Evolutionary conservation across 2,113 vertebrate genomes (phyloP).

Genomic region (Hemichromis elongatus): DNA sequence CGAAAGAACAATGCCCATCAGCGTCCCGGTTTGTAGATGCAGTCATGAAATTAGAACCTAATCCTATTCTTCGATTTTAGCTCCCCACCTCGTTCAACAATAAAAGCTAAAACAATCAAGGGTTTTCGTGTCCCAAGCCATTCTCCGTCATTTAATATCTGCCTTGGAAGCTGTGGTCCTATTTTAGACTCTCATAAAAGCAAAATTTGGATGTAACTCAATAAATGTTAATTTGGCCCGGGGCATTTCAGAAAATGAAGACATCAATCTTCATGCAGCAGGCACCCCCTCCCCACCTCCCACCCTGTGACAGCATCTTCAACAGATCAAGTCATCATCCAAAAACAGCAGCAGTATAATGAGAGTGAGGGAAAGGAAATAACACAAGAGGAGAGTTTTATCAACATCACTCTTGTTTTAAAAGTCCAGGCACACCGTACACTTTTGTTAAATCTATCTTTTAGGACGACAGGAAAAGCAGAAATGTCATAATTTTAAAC

Average conservation of each 20-base stretch:
- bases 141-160: slow-evolving; percentile 9
- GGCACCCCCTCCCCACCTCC: neutral
- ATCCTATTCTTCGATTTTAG: slow-evolving; percentile 1
- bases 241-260: slow-evolving; percentile 50
- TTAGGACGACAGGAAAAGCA: neutral
- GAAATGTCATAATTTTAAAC: neutral
- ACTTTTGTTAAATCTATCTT: neutral
- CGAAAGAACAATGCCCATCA: slow-evolving; percentile 1
- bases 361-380: neutral
- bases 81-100: slow-evolving; percentile 6
- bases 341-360: neutral
- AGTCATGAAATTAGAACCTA: neutral
- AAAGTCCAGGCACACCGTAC: neutral
- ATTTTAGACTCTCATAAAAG: slow-evolving; percentile 47
- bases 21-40: slow-evolving; percentile 25
- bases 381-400: neutral
- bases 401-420: neutral
- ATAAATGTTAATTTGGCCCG: slow-evolving; percentile 53
- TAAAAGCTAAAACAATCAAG: slow-evolving; percentile 7
- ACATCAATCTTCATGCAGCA: slow-evolving; percentile 42
- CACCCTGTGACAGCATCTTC: neutral
- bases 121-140: neutral
- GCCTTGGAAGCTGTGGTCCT: neutral
- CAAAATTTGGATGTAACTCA: slow-evolving; percentile 37
- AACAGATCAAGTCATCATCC: slow-evolving; percentile 12